Base-by-base conservation (phyloP, 92 coral and sea anemone species). In the Phymanthus crucifer region DNA sequence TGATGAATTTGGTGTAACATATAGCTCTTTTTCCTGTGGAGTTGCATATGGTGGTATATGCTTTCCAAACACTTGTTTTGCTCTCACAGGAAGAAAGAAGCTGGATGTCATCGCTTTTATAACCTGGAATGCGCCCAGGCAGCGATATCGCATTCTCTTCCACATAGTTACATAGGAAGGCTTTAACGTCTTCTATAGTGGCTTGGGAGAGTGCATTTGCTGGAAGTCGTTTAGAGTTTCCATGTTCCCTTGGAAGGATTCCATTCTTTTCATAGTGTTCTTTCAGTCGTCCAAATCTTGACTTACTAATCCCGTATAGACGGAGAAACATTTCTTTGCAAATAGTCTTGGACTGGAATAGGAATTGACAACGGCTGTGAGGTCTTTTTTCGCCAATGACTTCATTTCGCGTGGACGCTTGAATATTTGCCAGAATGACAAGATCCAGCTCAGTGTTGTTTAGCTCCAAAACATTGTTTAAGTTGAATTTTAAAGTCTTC, bases 381-480 rank as follows among this genome's bases (percentile, higher is more conserved):
- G 38, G 79, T 81, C 85, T 85, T 78, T 89, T 86, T 35, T 47
- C 81, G 32, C 93, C 72, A 79, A 75, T 78, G 37, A 38, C 82
- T 74, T 86, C 90, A 32, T 48, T 68, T 61, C 79, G 68, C 56
- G 83, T 89, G 70, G 65, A 86, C 61, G 86, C 88, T 65, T 89
- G 90, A 32, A 86, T 73, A 81, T 70, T 89, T 14, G 87, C 73
- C 66, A 89, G 73, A 67, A 89, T 37, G 21, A 81, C 85, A 27
- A 89, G 86, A 76, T 89, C 90, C 40, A 89, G 87, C 73, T 89
- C 87, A 35, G 64, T 66, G 27, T 54, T 81, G 37, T 83, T 68
- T 70, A 80, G 68, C 73, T 89, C 88, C 80, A 82, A 57, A 77
- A 76, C 78, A 86, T 89, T 78, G 23, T 78, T 26, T 43, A 87